Base-by-base conservation (phyloP, 2,888 invertebrate genomes). In the Polydesmus complanatus region DNA sequence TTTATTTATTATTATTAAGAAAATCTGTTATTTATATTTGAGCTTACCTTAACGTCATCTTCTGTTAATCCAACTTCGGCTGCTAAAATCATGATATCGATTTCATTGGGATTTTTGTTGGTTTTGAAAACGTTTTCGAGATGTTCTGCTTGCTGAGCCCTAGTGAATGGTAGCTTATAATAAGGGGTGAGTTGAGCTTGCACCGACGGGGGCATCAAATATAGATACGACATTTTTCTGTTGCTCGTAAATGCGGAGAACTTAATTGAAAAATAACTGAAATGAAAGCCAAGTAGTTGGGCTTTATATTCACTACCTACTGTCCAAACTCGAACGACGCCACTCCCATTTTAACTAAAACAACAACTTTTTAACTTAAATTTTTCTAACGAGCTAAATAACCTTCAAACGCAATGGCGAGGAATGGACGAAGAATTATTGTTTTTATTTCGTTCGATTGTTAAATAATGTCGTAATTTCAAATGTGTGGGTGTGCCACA, bases 41-140 rank as follows among this genome's bases (percentile, higher is more conserved):
- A n/a, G n/a, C n/a, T n/a, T 66, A 78, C 79, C 73, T 76, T 74
- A 11, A 78, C 78, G 48, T 77, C 74, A 27, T 70, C 68, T 64
- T 78, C 78, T 11, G 74, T 70, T n/a, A 79, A 70, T 2, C 78
- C 78, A 1, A 76, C 76, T 66, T 79, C 79, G 0, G 78, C 78
- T 3, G 78, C 77, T 18, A 78, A 72, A 2, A 79, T 71, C 19
- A 76, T 73, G 27, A 79, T 67, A 63, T 79, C 78, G 25, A 75
- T 74, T 25, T 75, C 74, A 55, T 77, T 75, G 3, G 78, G 78
- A 63, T 77, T 77, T 64, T 77, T 73, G 55, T 77, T 76, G 63
- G 75, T 72, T 65, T 73, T 72, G 67, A 79, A 79, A 65, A 77
- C 77, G 62, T 74, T 73, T 64, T 77, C 77, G 64, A 79, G 71